Evolutionary conservation across 2,113 vertebrate genomes (phyloP), one percentile per base, ranked within the genome.

Genomic region (Mungos mungo): DNA sequence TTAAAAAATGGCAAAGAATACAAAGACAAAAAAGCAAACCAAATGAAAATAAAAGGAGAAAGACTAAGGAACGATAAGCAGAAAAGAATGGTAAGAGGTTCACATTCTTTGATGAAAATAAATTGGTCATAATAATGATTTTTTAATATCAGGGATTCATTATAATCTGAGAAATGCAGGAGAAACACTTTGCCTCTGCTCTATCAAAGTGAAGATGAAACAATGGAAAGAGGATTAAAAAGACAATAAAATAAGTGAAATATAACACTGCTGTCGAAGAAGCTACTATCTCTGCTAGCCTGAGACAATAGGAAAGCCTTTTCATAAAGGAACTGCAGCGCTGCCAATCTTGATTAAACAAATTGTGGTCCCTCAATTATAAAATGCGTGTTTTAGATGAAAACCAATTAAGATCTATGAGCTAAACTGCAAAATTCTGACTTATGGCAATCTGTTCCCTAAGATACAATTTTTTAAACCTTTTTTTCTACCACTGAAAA

Each of bases 251-350:
- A 68, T n/a, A 89, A 97, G 80, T 95, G 97, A 98, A 98, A 97
- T 95, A 97, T 60, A 98, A 98, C 96, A 97, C 90, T 97, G 97
- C 97, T 96, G 94, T 97, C 76, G 95, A 96, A 94, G 96, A 98
- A 27, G 25, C 97, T 97, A 76, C 81, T 6, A 74, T 95, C 97
- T 98, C 98, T 97, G 97, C 91, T 77, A 50, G 89, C 85, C 92
- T 60, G 93, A 95, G 66, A 96, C 95, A 95, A 97, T 81, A 98
- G 89, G 97, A 98, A 98, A 98, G 97, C 97, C 98, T 97, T 98
- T 98, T 77, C 93, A 96, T 95, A 98, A 98, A 98, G 98, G 98
- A 98, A 96, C 97, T 97, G 98, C 98, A 99, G 97, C 96, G 91
- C 98, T 96, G 98, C 77, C 95, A 98, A 97, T 98, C 98, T 97